Evolutionary conservation across 2,113 vertebrate genomes (phyloP), one percentile per base, ranked within the genome.

Genomic region (Polyodon spathula): DNA sequence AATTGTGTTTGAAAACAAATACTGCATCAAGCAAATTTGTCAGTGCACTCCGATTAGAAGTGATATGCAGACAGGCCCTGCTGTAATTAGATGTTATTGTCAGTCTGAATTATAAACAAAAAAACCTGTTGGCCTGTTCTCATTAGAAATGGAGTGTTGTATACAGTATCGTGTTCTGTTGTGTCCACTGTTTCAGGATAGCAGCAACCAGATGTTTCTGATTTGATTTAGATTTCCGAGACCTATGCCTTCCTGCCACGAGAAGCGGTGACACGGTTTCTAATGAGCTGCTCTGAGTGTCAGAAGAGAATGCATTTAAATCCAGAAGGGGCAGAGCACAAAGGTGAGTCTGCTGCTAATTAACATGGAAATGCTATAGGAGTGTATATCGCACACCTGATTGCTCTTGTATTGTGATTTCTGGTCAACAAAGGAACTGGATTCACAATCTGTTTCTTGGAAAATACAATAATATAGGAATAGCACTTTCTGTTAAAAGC

Each of bases 261-360:
- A 81, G 89, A 91, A 86, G 89, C 88, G 61, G 88, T 91, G 81
- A 91, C 89, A 73, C 81, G 88, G 56, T 91, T 91, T 81, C 84
- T 91, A 79, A 91, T 90, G 89, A 91, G 87, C 82, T 90, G 89
- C 73, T 91, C 89, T 70, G 89, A 91, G 75, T 91, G 89, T 80
- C 89, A 91, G 86, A 91, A 91, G 80, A 88, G 89, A 85, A 91
- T 91, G 89, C 89, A 91, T 80, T 87, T 91, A 84, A 91, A 89
- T 77, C 86, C 87, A 80, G 89, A 91, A 72, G 89, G 87, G 81
- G 79, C 79, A 0, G 89, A 91, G 74, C 89, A 91, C 76, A 91
- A 89, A 90, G 89, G 89, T 90, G 84, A 71, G 73, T 56, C 16
- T 60, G 67, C 68, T 77, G 71, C 73, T 75, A 80, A 76, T 72